These are phyloP conservation scores for Phaenicophaeus curvirostris DNA, from an alignment of 2,797 vertebrate genomes.

Conservation along the genomic window DNA sequence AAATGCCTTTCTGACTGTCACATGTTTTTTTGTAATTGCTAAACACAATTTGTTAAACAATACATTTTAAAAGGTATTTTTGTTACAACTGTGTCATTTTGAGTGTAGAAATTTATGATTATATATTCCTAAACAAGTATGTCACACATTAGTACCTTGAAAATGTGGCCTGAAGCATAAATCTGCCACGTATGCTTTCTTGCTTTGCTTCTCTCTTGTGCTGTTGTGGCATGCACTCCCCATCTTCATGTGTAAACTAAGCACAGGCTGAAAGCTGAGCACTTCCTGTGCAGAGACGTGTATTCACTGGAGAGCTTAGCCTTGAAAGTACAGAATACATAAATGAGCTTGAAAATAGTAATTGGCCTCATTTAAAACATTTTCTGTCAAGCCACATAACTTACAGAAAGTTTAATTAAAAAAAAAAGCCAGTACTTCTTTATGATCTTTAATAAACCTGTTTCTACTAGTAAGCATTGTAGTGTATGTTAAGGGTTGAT, in stretches of 20 bases:
- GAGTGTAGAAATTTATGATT: neutral
- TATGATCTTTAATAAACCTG: neutral
- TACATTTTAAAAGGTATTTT: neutral
- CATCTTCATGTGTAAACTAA: neutral
- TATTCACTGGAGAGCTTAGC: neutral
- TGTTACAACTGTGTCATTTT: neutral
- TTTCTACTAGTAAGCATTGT: neutral
- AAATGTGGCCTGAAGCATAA: neutral
- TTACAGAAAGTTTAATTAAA: neutral
- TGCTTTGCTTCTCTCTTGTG: rapidly evolving
- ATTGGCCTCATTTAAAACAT: neutral
- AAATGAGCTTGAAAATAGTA: neutral
- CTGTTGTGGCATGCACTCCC: neutral
- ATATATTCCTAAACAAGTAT: neutral
- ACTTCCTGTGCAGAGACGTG: neutral
- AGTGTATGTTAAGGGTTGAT: neutral
- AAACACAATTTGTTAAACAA: neutral
- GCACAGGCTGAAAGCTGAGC: neutral
- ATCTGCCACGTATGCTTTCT: neutral
- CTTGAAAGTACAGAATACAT: neutral
- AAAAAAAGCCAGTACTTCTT: neutral
- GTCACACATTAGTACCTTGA: neutral
- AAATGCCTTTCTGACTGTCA: neutral
- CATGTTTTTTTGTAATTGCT: neutral
- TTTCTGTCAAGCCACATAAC: neutral